Evolutionary conservation across 2,113 vertebrate genomes (phyloP), one percentile per base, ranked within the genome.

Genomic region (Grammatotria lemairii): DNA sequence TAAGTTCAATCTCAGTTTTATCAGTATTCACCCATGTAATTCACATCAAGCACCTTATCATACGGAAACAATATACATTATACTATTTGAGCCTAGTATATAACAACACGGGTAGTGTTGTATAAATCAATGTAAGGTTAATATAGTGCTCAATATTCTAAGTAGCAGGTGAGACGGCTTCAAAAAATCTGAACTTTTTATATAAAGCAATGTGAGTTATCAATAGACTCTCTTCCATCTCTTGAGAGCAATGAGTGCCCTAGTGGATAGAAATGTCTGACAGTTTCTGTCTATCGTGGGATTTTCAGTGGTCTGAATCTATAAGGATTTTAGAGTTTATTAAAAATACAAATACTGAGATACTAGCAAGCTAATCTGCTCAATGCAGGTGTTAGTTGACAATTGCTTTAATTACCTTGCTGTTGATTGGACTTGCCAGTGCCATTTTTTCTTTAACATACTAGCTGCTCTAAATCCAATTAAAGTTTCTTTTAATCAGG

Each of bases 201-300:
- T 31, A 42, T 16, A 9, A 7, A 49, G 35, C 16, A 11, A 75
- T 40, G 33, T 83, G 68, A 79, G 40, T 13, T 80, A 78, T 90
- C 57, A 49, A 81, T 28, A 4, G 70, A 47, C 70, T 12, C 23
- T 49, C 35, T 58, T 89, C 47, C 51, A 28, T 81, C 88, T 80
- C n/a, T 17, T 60, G 86, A 87, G 75, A 91, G 82, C 9, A 19
- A 13, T 31, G 26, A 78, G 23, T 28, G 16, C 73, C 88, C 82
- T 83, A 84, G 82, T 87, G 85, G 83, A 89, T 51, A 63, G 81
- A 45, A 63, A 90, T 83, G 83, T 86, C 84, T 75, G 63, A 45
- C 58, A 79, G 8, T 60, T 57, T 82, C 53, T 63, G 47, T 87
- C 80, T 58, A 53, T 86, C 58, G 17, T 21, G 79, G 63, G 28